Evolutionary conservation across 2,888 invertebrate genomes (phyloP).

Genomic region (Meiosimyza platycephala): DNA sequence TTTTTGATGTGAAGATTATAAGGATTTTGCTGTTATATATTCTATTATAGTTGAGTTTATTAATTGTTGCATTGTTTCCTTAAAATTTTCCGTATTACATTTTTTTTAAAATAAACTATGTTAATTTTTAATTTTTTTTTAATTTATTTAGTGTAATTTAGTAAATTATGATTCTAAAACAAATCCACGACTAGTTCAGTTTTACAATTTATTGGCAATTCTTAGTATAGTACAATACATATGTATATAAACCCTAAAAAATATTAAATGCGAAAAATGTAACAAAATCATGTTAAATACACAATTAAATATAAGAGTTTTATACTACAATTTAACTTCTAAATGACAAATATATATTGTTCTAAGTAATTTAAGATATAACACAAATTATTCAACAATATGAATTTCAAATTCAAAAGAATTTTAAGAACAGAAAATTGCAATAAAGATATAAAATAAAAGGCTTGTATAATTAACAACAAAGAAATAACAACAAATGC

Average conservation of each 20-base stretch:
- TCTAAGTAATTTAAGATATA: not conserved
- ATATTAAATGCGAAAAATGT: not conserved
- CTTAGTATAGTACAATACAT: not conserved
- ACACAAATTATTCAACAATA: not conserved
- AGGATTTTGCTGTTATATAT: not conserved
- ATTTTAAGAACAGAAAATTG: not conserved
- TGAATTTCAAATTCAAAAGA: conserved; percentile 11
- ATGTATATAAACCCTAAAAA: not conserved
- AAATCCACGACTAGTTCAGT: conserved; percentile 24
- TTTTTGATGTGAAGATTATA: not conserved
- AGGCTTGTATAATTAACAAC: conserved; percentile 3
- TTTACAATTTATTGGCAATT: not conserved
- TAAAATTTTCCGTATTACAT: not conserved
- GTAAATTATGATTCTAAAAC: conserved; percentile 26
- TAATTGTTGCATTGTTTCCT: not conserved
- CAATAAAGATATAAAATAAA: not conserved
- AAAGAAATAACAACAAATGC: conserved; percentile 1
- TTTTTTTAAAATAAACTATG: conserved; percentile 27
- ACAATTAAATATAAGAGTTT: too few species aligned
- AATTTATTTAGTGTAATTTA: conserved; percentile 1
- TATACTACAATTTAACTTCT: too few species aligned
- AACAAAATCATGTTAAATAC: not conserved
- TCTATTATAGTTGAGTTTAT: not conserved
- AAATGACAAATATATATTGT: too few species aligned
- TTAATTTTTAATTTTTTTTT: too few species aligned